These are phyloP conservation scores for Macrophya annulata DNA, from an alignment of 2,888 invertebrate species.

Conservation along the genomic window DNA sequence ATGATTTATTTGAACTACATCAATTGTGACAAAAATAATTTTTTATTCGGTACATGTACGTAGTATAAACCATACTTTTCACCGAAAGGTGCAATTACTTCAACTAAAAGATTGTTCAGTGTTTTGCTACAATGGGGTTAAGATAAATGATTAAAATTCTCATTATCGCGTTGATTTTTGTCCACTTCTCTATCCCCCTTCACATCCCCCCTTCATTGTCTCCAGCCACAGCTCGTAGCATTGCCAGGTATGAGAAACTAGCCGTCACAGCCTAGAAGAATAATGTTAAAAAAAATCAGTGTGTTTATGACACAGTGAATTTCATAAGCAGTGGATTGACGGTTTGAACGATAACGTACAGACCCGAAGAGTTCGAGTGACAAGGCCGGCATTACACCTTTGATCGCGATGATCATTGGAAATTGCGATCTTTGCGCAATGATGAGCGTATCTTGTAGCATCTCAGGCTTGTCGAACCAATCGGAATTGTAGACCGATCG, in stretches of 20 bases:
- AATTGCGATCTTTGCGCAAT: neutral
- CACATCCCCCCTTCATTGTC: too few species aligned
- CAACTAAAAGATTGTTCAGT: too few species aligned
- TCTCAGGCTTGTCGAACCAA: neutral
- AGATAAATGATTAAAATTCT: neutral
- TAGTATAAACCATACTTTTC: too few species aligned
- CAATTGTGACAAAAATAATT: too few species aligned
- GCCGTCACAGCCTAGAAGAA: neutral
- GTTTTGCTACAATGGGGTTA: too few species aligned
- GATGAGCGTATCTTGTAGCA: neutral
- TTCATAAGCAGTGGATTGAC: too few species aligned
- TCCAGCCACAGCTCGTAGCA: neutral
- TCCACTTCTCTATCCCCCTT: neutral
- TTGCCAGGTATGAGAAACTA: constrained; percentile 13
- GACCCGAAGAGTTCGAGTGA: neutral
- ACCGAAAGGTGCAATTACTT: too few species aligned
- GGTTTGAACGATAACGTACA: neutral
- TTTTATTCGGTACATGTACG: too few species aligned
- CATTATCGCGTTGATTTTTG: neutral
- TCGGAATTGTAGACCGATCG: too few species aligned
- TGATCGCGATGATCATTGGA: neutral
- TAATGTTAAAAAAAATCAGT: too few species aligned
- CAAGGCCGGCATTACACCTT: neutral
- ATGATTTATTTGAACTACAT: too few species aligned
- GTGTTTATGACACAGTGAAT: too few species aligned